phyloP scores from a whole-genome alignment of 2,797 vertebrate genomes.

The Lemur catta region DNA sequence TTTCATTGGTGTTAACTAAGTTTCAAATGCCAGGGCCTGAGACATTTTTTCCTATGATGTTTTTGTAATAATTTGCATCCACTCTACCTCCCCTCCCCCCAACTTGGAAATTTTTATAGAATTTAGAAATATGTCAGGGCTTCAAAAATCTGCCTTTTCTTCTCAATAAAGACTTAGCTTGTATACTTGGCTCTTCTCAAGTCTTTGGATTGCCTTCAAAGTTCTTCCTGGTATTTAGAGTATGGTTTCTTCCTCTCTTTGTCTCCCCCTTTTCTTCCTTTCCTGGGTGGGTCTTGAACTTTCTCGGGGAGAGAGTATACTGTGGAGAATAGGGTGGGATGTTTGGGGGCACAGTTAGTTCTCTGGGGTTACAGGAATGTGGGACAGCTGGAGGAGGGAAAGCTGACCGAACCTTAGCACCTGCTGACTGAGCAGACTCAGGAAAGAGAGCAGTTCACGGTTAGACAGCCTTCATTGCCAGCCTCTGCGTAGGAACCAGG shows the following conservation, averaged over 20 bases:
- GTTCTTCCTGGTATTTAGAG: not conserved
- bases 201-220: not conserved
- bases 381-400: not conserved
- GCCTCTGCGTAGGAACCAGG: not conserved
- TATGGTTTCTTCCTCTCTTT: not conserved
- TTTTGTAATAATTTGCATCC: not conserved
- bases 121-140: not conserved
- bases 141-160: not conserved
- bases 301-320: not conserved
- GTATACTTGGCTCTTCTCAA: not conserved
- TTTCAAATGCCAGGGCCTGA: not conserved
- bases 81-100: not conserved
- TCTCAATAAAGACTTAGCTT: constrained; percentile 6
- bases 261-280: not conserved
- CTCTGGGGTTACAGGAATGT: not conserved
- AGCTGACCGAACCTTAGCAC: not conserved
- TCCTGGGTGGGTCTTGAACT: not conserved
- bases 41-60: not conserved
- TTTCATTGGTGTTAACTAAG: not conserved
- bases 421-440: not conserved
- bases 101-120: not conserved
- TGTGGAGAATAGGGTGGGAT: not conserved
- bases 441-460: not conserved
- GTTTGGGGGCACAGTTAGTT: not conserved
- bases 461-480: not conserved